Base-by-base conservation (phyloP, 2,888 invertebrate genomes). In the Calliphora vomitoria region DNA sequence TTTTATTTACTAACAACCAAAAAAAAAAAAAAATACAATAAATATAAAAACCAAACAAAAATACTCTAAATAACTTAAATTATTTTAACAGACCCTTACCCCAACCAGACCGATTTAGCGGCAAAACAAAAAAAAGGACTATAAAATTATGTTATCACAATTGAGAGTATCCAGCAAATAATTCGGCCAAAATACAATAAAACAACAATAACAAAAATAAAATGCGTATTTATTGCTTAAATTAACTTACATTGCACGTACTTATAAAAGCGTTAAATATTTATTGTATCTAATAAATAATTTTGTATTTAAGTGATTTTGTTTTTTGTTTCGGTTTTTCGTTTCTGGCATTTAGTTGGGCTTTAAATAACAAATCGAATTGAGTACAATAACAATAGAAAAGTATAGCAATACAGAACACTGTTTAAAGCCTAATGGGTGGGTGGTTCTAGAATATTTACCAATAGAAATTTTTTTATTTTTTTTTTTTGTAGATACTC, bases 181-280 rank as follows among this genome's bases (percentile, higher is more conserved):
- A 66, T 82, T 72, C 44, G 25, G 20, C 35, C 62, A 76, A 82
- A n/a, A 69, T 82, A 74, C 58, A 68, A 50, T 47, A 44, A 80
- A 76, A 69, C 35, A 60, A 41, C 47, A 25, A 18, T 10, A 44
- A 62, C 55, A 41, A 31, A 25, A 68, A 62, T 75, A 25, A 84
- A 74, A 50, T 84, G 58, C 44, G 69, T 76, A 81, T 84, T 81
- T 74, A 74, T 68, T 80, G 71, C 55, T 20, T 31, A 87, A 87
- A 87, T 87, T 87, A 82, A 82, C 74, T 87, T 82, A 20, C 87
- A 85, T 79, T 79, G 87, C 87, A 87, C 87, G 87, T 87, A 87
- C 82, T 87, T 85, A 82, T 64, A 75, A 85, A 85, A 87, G 82
- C 87, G 87, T 85, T 87, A 87, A 87, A 87, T 85, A 85, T 87